phyloP scores from a whole-genome alignment of 2,113 vertebrate genomes.

The Hiodon alosoides region DNA sequence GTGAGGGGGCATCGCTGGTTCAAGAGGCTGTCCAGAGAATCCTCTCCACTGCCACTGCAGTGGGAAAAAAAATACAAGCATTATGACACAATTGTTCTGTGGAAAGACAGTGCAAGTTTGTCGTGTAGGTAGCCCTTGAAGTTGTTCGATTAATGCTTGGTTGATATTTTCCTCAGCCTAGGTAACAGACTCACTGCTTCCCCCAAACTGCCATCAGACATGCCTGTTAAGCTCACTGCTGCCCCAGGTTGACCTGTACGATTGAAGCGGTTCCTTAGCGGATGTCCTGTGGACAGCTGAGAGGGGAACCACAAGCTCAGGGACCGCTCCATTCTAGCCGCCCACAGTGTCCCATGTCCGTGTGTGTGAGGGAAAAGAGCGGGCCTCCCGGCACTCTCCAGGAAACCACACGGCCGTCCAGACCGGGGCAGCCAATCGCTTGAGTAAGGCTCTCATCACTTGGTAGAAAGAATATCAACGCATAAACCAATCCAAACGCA shows the following conservation, averaged over 20 bases:
- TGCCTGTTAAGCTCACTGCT: slow-evolving; percentile 56
- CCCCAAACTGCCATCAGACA: slow-evolving; percentile 59
- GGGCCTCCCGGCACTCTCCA: slow-evolving; percentile 49
- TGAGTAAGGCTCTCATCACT: slow-evolving; percentile 75
- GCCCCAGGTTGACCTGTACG: slow-evolving; percentile 33
- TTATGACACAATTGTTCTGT: background rate
- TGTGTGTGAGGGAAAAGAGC: slow-evolving; percentile 60
- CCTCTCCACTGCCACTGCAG: slow-evolving; percentile 55
- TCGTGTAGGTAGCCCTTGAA: background rate
- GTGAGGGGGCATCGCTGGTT: slow-evolving; percentile 59
- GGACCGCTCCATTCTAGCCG: slow-evolving; percentile 14
- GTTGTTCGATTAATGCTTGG: no score
- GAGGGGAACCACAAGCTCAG: slow-evolving; percentile 30
- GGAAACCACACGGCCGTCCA: slow-evolving; percentile 61
- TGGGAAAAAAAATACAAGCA: slow-evolving; percentile 1
- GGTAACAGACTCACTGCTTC: background rate
- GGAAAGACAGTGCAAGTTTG: background rate
- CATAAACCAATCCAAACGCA: background rate
- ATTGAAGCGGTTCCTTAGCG: background rate
- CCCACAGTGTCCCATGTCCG: slow-evolving; percentile 46
- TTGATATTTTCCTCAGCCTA: no score
- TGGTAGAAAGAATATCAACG: slow-evolving; percentile 35
- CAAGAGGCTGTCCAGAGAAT: slow-evolving; percentile 66
- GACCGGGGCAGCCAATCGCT: slow-evolving; percentile 44
- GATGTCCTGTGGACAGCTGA: slow-evolving; percentile 51